Evolutionary conservation across 2,888 invertebrate species (phyloP).

Genomic region (Neuroscelio doddi): DNA sequence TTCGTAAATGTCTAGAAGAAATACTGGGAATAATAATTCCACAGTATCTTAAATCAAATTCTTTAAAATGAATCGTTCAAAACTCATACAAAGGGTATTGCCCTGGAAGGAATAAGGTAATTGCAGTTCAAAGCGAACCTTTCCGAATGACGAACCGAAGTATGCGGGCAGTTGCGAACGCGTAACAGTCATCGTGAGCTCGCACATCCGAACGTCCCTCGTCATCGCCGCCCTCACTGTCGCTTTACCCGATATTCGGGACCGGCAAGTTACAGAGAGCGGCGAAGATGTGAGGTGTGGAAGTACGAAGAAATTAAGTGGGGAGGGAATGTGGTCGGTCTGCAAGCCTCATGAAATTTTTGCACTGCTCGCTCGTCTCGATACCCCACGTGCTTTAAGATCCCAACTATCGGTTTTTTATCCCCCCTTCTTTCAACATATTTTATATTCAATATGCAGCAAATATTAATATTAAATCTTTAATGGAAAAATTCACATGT

Average conservation of each 20-base stretch:
- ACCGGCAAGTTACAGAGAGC: slow-evolving; percentile 42
- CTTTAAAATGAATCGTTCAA: slow-evolving; percentile 39
- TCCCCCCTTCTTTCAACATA: too few relatives aligned
- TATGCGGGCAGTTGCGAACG: slow-evolving; percentile 15
- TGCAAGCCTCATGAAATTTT: slow-evolving; percentile 47
- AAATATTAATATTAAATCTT: too few relatives aligned
- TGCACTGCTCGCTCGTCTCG: slow-evolving; percentile 37
- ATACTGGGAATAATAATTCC: too few relatives aligned
- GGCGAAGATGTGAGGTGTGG: slow-evolving; percentile 47
- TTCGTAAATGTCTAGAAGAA: too few relatives aligned
- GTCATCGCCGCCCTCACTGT: slow-evolving; percentile 45
- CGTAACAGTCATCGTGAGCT: slow-evolving; percentile 17
- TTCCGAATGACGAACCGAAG: slow-evolving; percentile 35
- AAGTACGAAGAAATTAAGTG: slow-evolving; percentile 41
- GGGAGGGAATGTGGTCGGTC: slow-evolving; percentile 47
- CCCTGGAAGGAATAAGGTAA: slow-evolving; percentile 41
- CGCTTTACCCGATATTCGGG: slow-evolving; percentile 40
- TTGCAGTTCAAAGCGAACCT: slow-evolving; percentile 44
- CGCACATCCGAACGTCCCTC: slow-evolving; percentile 28
- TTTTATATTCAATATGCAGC: too few relatives aligned
- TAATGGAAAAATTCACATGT: too few relatives aligned
- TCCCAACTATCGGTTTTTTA: slow-evolving; percentile 35
- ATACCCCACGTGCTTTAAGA: slow-evolving; percentile 41
- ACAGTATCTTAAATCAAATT: background rate
- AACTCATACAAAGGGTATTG: slow-evolving; percentile 35